phyloP scores from a whole-genome alignment of 2,888 invertebrate species.

The Lithophane socia region DNA sequence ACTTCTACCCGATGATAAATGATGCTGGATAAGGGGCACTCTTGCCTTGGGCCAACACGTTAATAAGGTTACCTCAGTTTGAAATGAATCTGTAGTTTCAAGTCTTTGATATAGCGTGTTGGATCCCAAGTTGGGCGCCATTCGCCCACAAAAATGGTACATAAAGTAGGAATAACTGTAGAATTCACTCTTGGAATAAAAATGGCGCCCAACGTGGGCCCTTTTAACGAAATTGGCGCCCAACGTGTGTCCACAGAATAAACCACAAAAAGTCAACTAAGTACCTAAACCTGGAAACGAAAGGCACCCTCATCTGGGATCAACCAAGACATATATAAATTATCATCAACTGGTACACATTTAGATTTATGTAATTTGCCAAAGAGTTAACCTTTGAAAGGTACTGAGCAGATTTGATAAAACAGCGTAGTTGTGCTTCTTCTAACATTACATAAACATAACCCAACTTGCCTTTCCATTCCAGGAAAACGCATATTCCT shows the following conservation, averaged over 20 bases:
- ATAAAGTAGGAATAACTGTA: too few relatives aligned
- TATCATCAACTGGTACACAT: neutral
- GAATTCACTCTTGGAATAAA: too few relatives aligned
- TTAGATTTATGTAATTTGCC: neutral
- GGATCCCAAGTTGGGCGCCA: too few relatives aligned
- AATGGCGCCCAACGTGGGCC: neutral
- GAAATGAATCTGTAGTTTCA: neutral
- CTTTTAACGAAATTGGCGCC: neutral
- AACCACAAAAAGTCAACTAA: neutral
- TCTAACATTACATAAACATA: neutral
- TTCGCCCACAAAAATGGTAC: neutral
- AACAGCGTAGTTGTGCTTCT: neutral
- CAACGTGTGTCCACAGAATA: neutral
- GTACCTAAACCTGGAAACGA: neutral
- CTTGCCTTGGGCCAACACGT: neutral
- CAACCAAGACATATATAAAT: neutral
- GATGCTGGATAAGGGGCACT: neutral
- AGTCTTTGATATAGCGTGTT: neutral
- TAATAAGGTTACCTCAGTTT: neutral
- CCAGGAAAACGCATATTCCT: slow-evolving; percentile 93
- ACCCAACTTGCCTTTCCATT: slow-evolving; percentile 47
- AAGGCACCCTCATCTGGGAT: neutral
- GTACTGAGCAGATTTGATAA: neutral
- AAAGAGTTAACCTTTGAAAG: neutral
- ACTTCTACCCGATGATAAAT: neutral